Percentiles rank a stretch among this genome's conserved stretches.
These are phyloP conservation scores for Callyntrura guangdongensis DNA, from an alignment of 2,888 invertebrate species.

Conservation along the genomic window DNA sequence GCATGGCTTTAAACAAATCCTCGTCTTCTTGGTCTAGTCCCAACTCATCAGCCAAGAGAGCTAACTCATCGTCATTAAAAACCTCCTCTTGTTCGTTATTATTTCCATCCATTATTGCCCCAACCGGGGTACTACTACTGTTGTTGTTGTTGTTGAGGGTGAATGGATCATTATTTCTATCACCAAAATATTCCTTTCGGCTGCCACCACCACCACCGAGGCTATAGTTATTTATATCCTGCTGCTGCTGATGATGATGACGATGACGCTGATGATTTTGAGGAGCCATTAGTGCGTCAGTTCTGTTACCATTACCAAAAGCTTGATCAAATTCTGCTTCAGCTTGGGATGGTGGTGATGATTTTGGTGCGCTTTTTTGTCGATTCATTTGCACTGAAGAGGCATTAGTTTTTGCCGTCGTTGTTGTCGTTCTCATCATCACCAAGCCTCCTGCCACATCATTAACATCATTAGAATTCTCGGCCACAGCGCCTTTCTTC, in stretches of 20 bases:
- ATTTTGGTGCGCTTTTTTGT: background rate
- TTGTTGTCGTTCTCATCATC: too few species aligned
- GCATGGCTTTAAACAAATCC: conserved; percentile 80
- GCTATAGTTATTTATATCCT: conserved; percentile 67
- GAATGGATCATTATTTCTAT: conserved; percentile 60
- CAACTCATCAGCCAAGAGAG: conserved; percentile 84
- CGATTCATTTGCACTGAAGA: conserved; percentile 7
- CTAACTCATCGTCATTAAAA: conserved; percentile 83
- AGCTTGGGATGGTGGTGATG: conserved; percentile 4
- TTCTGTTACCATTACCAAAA: too few species aligned
- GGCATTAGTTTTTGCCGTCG: conserved; percentile 34
- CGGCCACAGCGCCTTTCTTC: conserved; percentile 24
- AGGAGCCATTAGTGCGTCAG: too few species aligned
- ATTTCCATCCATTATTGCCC: conserved; percentile 70
- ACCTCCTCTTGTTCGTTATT: conserved; percentile 79
- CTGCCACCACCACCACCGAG: conserved; percentile 1
- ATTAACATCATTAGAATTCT: conserved; percentile 69
- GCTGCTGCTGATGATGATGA: too few species aligned
- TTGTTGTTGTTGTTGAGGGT: too few species aligned
- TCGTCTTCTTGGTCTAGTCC: conserved; percentile 84
- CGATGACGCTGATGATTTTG: too few species aligned
- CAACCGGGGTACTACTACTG: conserved; percentile 8
- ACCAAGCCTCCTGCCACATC: conserved; percentile 49
- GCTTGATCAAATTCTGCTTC: background rate
- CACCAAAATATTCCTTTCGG: conserved; percentile 40